Evolutionary conservation across 2,888 invertebrate species (phyloP).

Genomic region (Temnothorax rugatulus): DNA sequence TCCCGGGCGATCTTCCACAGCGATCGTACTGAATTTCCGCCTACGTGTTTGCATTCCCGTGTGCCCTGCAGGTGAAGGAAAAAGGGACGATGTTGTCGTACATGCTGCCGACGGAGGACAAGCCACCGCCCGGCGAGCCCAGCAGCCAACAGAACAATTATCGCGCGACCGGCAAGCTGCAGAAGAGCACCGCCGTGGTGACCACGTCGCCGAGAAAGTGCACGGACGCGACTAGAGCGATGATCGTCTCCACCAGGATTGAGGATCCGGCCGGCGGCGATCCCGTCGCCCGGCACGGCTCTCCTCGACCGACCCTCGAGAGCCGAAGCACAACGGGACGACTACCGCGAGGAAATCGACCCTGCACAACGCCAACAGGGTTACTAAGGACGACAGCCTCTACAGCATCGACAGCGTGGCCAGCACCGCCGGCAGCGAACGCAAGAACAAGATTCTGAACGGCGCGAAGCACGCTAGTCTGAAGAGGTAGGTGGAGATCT

Average conservation of each 20-base stretch:
- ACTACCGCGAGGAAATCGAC: conserved; percentile 78
- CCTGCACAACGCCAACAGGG: conserved; percentile 76
- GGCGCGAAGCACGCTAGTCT: conserved; percentile 91
- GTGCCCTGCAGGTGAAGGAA: conserved; percentile 70
- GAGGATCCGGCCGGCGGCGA: conserved; percentile 64
- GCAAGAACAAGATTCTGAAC: conserved; percentile 90
- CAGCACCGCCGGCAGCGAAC: conserved; percentile 89
- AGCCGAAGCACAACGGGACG: conserved; percentile 85
- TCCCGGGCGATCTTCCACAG: conserved; percentile 6
- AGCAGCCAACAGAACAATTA: conserved; percentile 69
- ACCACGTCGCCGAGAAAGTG: conserved; percentile 66
- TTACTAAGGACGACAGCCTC: conserved; percentile 90
- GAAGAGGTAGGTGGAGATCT: conserved; percentile 88
- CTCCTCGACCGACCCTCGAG: conserved; percentile 69
- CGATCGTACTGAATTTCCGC: conserved; percentile 41
- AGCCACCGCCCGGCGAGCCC: conserved; percentile 89
- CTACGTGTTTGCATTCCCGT: conserved; percentile 27
- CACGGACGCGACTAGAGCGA: conserved; percentile 72
- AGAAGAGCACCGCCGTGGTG: conserved; percentile 60
- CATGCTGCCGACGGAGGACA: conserved; percentile 93
- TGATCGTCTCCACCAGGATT: conserved; percentile 76
- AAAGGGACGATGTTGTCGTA: conserved; percentile 90
- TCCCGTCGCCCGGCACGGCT: conserved; percentile 34
- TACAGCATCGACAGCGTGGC: conserved; percentile 91
- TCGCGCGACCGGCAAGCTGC: conserved; percentile 65